Percentiles rank a stretch among this genome's conserved stretches.
phyloP scores from a whole-genome alignment of 2,113 vertebrate species.

The Sturnira hondurensis region DNA sequence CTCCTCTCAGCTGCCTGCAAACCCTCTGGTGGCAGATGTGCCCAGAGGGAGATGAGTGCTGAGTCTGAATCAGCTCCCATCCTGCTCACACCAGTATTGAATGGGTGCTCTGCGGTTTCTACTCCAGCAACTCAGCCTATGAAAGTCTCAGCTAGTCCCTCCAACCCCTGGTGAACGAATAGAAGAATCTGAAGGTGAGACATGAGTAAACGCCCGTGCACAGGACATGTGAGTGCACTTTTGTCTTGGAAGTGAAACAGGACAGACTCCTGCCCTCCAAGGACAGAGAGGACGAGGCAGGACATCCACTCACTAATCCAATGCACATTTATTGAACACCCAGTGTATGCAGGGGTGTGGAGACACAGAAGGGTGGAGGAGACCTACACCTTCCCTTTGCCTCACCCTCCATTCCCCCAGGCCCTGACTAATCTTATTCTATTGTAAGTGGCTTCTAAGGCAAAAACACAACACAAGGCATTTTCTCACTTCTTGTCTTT shows the following conservation, averaged over 20 bases:
- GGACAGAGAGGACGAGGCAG: neutral
- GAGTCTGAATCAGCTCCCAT: neutral
- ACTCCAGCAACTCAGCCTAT: neutral
- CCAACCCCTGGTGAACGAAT: neutral
- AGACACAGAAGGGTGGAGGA: neutral
- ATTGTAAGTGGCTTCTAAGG: neutral
- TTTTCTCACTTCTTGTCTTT: neutral
- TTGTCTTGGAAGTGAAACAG: neutral
- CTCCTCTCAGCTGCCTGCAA: rapidly evolving
- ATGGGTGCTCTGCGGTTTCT: neutral
- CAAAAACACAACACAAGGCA: neutral
- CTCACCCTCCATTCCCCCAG: neutral
- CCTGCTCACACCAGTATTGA: neutral
- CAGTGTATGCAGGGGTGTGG: neutral
- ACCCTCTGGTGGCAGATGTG: neutral
- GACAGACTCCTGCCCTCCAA: neutral
- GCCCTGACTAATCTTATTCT: no score
- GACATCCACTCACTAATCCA: neutral
- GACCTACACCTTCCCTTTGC: neutral
- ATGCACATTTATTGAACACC: neutral
- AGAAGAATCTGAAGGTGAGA: neutral
- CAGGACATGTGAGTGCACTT: neutral
- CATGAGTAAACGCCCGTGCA: rapidly evolving
- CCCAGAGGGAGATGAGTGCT: neutral
- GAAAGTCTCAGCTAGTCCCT: neutral